A percentile compares a stretch with the other conserved stretches of the same genome.
These are phyloP conservation scores for Sciurus niger DNA, from an alignment of 2,113 vertebrate species.

Conservation along the genomic window DNA sequence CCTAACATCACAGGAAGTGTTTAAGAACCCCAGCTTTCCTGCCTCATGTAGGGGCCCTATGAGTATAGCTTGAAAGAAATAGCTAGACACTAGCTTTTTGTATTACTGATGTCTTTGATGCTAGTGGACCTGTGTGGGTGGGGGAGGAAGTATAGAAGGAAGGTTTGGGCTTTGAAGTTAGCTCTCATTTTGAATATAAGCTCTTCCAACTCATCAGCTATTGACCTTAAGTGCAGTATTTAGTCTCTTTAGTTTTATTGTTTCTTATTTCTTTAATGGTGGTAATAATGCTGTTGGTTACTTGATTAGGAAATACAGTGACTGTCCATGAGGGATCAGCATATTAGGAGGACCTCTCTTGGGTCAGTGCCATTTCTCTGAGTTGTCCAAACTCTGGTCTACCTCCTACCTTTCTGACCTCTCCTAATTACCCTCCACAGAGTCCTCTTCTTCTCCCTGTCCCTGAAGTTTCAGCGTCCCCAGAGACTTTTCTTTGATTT, in stretches of 20 bases:
- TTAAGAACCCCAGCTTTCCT: not conserved
- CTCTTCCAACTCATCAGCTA: not conserved
- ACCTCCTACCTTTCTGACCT: not conserved
- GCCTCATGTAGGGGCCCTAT: not conserved
- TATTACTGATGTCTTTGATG: not conserved
- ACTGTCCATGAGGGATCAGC: not conserved
- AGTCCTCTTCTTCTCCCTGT: not conserved
- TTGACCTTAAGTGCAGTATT: not conserved
- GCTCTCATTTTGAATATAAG: not conserved
- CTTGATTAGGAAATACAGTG: not conserved
- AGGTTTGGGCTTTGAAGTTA: not conserved
- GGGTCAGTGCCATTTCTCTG: not conserved
- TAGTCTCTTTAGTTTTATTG: not conserved
- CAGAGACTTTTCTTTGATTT: not conserved
- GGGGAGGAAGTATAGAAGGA: not conserved
- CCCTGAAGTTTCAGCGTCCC: not conserved
- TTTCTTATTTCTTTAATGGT: constrained; percentile 11
- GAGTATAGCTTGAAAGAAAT: not conserved
- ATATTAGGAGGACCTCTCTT: not conserved
- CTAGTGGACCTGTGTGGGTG: not conserved
- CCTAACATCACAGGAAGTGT: not conserved
- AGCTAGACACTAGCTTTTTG: not conserved
- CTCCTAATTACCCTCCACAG: not conserved
- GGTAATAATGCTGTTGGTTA: not conserved
- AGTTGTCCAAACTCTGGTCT: not conserved